Base-by-base conservation (phyloP, 2,888 invertebrate genomes). In the Leptopterna dolabrata region DNA sequence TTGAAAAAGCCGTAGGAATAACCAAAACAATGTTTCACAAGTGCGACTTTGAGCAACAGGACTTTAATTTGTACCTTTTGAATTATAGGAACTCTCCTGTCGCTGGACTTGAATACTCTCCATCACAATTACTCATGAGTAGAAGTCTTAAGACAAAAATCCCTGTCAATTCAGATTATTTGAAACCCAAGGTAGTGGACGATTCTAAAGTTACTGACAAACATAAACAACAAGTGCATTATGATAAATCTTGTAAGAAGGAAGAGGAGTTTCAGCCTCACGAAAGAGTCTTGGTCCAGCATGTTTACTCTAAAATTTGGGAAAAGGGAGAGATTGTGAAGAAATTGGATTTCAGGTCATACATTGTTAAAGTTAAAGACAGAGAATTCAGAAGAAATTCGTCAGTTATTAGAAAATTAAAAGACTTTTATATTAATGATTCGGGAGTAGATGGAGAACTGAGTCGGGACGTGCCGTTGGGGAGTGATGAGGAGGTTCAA, bases 51-150 rank as follows among this genome's bases (percentile, higher is more conserved):
- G 45, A 73, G 13, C 19, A 36, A 1, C 36, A 30, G 16, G 84
- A 84, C 24, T 84, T 84, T 9, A 30, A 73, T n/a, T 84, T 84
- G 43, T 71, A 14, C 30, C 84, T 70, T 19, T 19, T 84, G 19
- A 85, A 85, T 36, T 85, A 85, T 85, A 43, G 85, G 19, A 76
- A 47, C 24, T 76, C 47, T 7, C 19, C 51, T 45, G 47, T 85
- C 9, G 47, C 85, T 4, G 76, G 85, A 30, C 43, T 76, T 19
- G 19, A 36, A 36, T 36, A 43, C 19, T 78, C 45, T 47, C 78
- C 45, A 3, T 14, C 43, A 24, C 84, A 84, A 84, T 27, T 84
- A 16, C 19, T 84, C 1, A 30, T 41, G 45, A 36, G 43, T 71
- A 19, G 41, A 19, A 71, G 41, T 36, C 27, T 84, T 13, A 84